Conservation (phyloP, 37 sponge, comb jelly and placozoan species). For the Halichondria panicea region DNA sequence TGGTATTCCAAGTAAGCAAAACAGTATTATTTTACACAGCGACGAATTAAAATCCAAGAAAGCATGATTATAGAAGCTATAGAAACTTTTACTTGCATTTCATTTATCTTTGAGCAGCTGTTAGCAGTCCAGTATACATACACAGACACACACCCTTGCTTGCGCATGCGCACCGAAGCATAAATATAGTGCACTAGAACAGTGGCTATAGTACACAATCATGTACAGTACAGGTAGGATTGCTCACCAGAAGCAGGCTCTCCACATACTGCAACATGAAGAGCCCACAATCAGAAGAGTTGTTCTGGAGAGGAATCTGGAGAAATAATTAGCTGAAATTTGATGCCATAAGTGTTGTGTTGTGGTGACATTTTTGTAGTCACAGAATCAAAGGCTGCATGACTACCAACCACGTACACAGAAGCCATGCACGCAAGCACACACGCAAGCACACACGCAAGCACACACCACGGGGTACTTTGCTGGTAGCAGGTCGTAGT, state of each 20-base stretch:
- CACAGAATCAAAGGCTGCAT: no score
- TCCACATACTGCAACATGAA: conserved; percentile 86
- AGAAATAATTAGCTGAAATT: background rate
- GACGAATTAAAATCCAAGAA: no score
- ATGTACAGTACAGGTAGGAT: background rate
- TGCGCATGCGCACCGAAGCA: no score
- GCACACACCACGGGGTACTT: conserved; percentile 12
- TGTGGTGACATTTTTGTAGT: no score
- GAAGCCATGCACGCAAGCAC: background rate
- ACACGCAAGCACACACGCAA: background rate
- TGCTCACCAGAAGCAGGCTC: conserved; percentile 63
- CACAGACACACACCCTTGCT: no score
- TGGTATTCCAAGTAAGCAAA: no score
- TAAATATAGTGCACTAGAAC: no score
- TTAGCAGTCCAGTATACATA: no score
- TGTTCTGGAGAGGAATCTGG: conserved; percentile 82
- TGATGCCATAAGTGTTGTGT: background rate
- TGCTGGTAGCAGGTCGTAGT: conserved; percentile 17
- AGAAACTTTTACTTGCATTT: no score
- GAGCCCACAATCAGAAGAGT: conserved; percentile 91
- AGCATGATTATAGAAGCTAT: no score
- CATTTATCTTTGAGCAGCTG: no score
- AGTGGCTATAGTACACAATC: background rate
- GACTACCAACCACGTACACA: background rate
- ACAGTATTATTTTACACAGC: no score